These are phyloP conservation scores for Gavia stellata DNA, from an alignment of 2,113 vertebrate genomes.

Conservation along the genomic window DNA sequence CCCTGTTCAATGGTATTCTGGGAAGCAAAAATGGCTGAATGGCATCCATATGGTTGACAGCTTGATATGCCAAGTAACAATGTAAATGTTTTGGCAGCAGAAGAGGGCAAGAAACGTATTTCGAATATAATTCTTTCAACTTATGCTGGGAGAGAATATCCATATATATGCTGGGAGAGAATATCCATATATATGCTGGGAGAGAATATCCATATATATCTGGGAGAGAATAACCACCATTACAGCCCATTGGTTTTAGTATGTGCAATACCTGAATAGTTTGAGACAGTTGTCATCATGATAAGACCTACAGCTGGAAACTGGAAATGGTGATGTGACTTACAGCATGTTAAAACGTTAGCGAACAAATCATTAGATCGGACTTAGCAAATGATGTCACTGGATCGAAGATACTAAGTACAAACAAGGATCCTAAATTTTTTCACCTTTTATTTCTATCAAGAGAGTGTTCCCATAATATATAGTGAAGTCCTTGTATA, in stretches of 20 bases:
- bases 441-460: not conserved
- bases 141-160: not conserved
- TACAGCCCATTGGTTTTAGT: not conserved
- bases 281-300: not conserved
- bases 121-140: slow-evolving; percentile 14
- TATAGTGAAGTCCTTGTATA: not conserved
- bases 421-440: not conserved
- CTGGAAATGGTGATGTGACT: not conserved
- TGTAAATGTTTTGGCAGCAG: slow-evolving; percentile 57
- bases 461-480: not conserved
- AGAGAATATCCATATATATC: not conserved
- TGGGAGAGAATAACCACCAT: not conserved
- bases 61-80: slow-evolving; percentile 51
- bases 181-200: not conserved
- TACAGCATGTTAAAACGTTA: not conserved
- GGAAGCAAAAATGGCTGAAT: slow-evolving; percentile 62
- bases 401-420: not conserved
- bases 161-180: not conserved
- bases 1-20: slow-evolving; percentile 11
- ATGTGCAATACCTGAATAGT: not conserved
- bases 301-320: not conserved
- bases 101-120: not conserved
- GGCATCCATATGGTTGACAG: slow-evolving; percentile 70
- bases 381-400: not conserved
- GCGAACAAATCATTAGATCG: not conserved